phyloP scores from a whole-genome alignment of 2,113 vertebrate genomes.

The Phalacrocorax carbo region DNA sequence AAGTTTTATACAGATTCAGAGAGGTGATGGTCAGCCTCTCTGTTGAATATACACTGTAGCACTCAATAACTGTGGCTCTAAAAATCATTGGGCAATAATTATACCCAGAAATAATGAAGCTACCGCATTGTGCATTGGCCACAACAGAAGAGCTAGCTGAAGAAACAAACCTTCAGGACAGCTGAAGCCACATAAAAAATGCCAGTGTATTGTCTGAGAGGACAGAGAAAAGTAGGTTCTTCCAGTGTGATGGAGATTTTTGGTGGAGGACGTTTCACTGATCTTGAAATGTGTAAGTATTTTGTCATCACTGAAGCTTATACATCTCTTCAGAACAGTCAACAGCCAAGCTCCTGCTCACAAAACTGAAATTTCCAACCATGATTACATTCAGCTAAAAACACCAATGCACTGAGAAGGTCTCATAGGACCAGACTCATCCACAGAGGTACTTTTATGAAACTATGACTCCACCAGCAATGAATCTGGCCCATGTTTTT shows the following conservation, averaged over 20 bases:
- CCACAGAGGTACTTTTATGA: neutral
- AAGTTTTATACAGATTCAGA: neutral
- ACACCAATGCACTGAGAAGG: neutral
- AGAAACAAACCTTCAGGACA: neutral
- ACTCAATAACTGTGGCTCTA: neutral
- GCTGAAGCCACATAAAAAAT: neutral
- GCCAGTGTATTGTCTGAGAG: neutral
- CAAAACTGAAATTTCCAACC: neutral
- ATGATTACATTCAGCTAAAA: neutral
- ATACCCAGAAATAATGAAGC: neutral
- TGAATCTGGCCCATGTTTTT: neutral
- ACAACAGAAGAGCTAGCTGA: neutral
- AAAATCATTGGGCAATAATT: neutral
- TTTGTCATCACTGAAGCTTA: neutral
- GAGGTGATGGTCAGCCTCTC: neutral
- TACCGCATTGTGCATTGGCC: neutral
- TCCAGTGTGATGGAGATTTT: neutral
- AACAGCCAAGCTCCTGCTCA: neutral
- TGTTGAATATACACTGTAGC: neutral
- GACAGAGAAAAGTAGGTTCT: neutral
- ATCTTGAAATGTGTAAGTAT: neutral
- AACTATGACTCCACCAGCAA: neutral
- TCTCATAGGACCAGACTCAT: neutral
- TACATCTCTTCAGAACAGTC: neutral
- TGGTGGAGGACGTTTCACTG: neutral